Evolutionary conservation across 2,888 invertebrate species (phyloP), one percentile per base, ranked within the genome.

Genomic region (Lymantria dispar): DNA sequence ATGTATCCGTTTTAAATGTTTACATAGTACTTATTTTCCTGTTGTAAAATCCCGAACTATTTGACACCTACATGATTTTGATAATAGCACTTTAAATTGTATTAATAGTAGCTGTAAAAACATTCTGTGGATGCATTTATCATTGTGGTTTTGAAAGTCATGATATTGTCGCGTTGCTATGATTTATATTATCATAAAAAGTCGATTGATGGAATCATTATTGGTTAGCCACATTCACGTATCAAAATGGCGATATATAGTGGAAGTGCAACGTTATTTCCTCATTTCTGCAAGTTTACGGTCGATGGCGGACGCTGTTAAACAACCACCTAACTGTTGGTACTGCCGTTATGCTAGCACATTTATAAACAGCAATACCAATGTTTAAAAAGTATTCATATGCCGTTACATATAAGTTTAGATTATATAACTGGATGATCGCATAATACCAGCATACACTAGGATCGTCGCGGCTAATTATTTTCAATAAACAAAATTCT

Each of bases 231-330:
- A 63, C 70, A 66, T 59, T 64, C 61, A 63, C 61, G 65, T 67
- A 64, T 60, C 30, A 39, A 30, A 11, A 41, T 41, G 45, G 64
- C 54, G 49, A 45, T 44, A 55, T 49, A 60, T 63, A 64, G 61
- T 60, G 46, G 58, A 53, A 38, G 43, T 45, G 15, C 67, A 61
- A 62, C 63, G 68, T 72, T 74, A 78, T 78, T 85, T 83, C 78
- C 83, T 79, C 75, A 78, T 81, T 77, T 77, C 72, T 76, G 76
- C 63, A 66, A 72, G 68, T 68, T 55, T 76, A 71, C 72, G 68
- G 73, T 67, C 67, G 72, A 72, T 68, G 59, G 68, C 62, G 60
- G 63, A 63, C 62, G 64, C 67, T 68, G 75, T 71, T 72, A 64
- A 72, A 70, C 73, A 73, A 70, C 70, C 66, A 59, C 55, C 60